Percentiles rank a stretch among this genome's conserved stretches.
Conservation (phyloP, 1,140 invertebrate genomes). For the Hormaphis cornu region DNA sequence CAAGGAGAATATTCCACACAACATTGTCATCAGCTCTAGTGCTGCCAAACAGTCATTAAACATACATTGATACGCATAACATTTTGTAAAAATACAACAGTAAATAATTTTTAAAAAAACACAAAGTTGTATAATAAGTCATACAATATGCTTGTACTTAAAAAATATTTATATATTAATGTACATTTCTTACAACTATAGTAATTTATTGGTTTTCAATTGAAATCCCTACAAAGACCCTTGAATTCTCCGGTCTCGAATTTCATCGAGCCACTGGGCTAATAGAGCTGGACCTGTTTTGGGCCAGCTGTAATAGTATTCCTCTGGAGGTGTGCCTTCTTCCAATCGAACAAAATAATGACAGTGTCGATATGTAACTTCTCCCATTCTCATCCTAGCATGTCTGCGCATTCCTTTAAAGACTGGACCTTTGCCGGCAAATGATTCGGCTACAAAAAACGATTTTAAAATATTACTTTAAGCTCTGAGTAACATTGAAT, state of each 20-base stretch:
- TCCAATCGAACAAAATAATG: slow-evolving; percentile 85
- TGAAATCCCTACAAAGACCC: slow-evolving; percentile 52
- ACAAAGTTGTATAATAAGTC: not conserved
- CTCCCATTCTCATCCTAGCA: slow-evolving; percentile 57
- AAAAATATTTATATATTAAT: not conserved
- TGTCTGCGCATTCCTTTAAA: slow-evolving; percentile 78
- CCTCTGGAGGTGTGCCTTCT: slow-evolving; percentile 84
- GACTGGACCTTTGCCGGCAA: slow-evolving; percentile 60
- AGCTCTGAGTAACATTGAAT: no score
- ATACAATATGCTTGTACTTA: not conserved
- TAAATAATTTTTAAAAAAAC: not conserved
- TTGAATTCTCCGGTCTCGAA: slow-evolving; percentile 59
- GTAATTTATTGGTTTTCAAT: not conserved
- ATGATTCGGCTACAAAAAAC: slow-evolving; percentile 70
- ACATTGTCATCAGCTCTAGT: not conserved
- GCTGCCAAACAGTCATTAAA: not conserved
- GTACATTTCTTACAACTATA: slow-evolving; percentile 2
- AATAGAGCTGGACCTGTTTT: slow-evolving; percentile 61
- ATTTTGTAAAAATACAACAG: not conserved
- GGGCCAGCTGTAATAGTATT: slow-evolving; percentile 57
- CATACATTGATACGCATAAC: not conserved
- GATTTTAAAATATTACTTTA: slow-evolving; percentile 20
- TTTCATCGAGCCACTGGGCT: slow-evolving; percentile 59
- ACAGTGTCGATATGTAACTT: slow-evolving; percentile 66
- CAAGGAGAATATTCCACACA: slow-evolving; percentile 22